Evolutionary conservation across 2,113 vertebrate species (phyloP).

Genomic region (Chloropsis hardwickii): DNA sequence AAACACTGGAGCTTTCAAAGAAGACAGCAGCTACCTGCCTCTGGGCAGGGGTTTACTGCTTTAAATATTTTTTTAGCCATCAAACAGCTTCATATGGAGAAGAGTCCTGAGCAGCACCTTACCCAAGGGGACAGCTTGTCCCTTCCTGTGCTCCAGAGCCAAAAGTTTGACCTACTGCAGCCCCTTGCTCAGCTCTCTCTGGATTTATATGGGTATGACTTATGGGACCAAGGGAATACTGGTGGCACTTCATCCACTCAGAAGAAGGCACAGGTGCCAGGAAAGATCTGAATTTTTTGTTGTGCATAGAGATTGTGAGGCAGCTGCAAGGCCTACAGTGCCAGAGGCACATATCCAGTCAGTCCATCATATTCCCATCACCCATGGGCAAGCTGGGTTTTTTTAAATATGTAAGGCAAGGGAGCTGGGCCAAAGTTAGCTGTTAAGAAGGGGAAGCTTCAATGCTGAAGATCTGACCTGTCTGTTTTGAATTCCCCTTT

Average conservation of each 20-base stretch:
- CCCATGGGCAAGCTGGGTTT: accelerated
- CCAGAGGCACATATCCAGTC: background rate
- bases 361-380: background rate
- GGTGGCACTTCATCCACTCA: background rate
- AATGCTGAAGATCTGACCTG: background rate
- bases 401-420: background rate
- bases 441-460: background rate
- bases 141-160: background rate
- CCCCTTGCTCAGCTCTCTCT: background rate
- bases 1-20: background rate
- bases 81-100: background rate
- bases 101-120: background rate
- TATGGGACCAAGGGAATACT: background rate
- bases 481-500: background rate
- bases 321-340: accelerated
- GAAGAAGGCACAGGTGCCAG: background rate
- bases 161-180: background rate
- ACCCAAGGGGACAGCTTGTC: background rate
- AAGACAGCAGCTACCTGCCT: background rate
- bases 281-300: background rate
- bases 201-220: background rate
- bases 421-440: background rate
- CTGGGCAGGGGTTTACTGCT: background rate
- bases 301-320: background rate
- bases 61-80: background rate